Evolutionary conservation across 2,797 vertebrate genomes (phyloP).

Genomic region (Hydrocynus forskahlii): DNA sequence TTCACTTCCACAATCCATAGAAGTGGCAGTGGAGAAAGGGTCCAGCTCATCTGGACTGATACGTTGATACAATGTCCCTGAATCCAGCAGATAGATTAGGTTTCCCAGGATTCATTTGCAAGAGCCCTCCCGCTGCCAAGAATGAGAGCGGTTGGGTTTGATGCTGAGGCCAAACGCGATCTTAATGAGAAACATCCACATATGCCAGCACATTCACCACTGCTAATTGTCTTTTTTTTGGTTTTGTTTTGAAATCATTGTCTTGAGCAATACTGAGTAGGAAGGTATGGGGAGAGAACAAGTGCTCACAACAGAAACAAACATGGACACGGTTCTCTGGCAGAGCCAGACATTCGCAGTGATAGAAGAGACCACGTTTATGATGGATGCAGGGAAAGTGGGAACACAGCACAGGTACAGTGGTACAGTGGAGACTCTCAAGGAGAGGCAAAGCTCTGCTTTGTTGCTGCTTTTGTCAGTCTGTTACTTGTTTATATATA

Average conservation of each 20-base stretch:
- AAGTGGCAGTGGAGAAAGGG: conserved; percentile 42
- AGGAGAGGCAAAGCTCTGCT: no score
- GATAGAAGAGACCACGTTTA: neutral
- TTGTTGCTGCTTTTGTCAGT: no score
- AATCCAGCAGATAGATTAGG: conserved; percentile 64
- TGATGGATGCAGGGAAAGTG: neutral
- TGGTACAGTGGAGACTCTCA: no score
- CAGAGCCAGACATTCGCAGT: neutral
- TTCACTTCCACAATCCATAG: conserved; percentile 49
- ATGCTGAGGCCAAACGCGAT: conserved; percentile 61
- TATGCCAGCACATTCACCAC: conserved; percentile 68
- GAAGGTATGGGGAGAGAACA: conserved; percentile 47
- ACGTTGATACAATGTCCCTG: conserved; percentile 66
- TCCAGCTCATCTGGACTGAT: conserved; percentile 64
- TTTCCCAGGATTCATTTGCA: conserved; percentile 72
- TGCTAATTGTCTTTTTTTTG: conserved; percentile 71
- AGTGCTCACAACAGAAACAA: conserved; percentile 21
- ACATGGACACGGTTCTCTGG: conserved; percentile 38
- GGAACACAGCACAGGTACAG: neutral
- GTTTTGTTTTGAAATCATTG: conserved; percentile 67
- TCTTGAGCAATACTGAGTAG: conserved; percentile 61
- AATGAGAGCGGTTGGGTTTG: conserved; percentile 66
- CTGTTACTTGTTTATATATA: no score
- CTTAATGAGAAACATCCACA: conserved; percentile 72
- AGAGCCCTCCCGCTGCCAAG: conserved; percentile 66